Evolutionary conservation across 2,113 vertebrate species (phyloP).

Genomic region (Coregonus clupeaformis): DNA sequence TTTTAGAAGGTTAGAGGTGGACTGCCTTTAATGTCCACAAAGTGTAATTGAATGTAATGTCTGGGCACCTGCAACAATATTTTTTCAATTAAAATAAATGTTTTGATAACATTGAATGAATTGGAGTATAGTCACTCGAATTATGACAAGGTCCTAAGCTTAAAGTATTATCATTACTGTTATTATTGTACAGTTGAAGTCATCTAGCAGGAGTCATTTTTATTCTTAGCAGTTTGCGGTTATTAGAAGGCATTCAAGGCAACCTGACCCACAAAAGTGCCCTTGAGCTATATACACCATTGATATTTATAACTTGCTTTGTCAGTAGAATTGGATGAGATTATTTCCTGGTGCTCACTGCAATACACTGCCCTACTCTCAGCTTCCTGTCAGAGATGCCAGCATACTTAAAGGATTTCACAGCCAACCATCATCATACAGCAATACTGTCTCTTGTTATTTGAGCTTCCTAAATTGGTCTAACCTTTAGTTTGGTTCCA

Average conservation of each 20-base stretch:
- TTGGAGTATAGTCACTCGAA: no score
- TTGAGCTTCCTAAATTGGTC: background rate
- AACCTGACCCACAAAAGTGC: slow-evolving; percentile 38
- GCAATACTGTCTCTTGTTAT: background rate
- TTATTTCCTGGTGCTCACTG: background rate
- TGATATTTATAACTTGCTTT: slow-evolving; percentile 40
- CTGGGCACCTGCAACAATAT: no score
- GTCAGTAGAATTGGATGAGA: slow-evolving; percentile 28
- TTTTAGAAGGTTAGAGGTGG: no score
- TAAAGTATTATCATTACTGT: slow-evolving; percentile 1
- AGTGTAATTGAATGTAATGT: no score
- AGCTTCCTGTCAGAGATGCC: background rate
- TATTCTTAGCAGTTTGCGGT: slow-evolving; percentile 13
- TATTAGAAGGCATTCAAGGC: slow-evolving; percentile 7
- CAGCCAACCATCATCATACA: background rate
- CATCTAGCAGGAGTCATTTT: background rate
- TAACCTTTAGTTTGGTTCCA: background rate
- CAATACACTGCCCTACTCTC: slow-evolving; percentile 6
- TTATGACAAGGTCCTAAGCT: no score
- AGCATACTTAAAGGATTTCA: background rate
- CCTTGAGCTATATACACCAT: slow-evolving; percentile 25
- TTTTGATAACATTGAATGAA: no score
- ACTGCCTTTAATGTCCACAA: no score
- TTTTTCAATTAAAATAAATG: no score
- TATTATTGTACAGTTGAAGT: slow-evolving; percentile 9